Percentiles rank a stretch among this genome's conserved stretches.
phyloP scores from a whole-genome alignment of 2,888 invertebrate genomes.

The Drosophila subsilvestris region DNA sequence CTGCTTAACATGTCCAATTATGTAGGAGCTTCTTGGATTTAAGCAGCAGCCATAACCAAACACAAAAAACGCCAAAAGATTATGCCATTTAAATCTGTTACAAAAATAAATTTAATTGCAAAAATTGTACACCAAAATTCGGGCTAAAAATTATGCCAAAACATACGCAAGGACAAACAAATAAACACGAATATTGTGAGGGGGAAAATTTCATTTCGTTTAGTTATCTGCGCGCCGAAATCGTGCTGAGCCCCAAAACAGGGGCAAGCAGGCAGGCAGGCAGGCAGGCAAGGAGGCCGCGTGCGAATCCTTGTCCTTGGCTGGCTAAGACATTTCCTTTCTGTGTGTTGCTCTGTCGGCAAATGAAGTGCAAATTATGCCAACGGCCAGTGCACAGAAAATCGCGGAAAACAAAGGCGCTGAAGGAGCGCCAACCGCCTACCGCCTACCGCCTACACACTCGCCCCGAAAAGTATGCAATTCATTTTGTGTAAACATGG shows the following conservation, averaged over 20 bases:
- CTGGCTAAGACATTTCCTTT: conserved; percentile 37
- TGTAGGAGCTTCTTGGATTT: conserved; percentile 5
- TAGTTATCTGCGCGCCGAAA: conserved; percentile 22
- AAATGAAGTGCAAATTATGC: conserved; percentile 76
- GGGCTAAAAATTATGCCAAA: conserved; percentile 59
- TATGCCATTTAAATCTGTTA: conserved; percentile 6
- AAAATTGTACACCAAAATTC: conserved; percentile 32
- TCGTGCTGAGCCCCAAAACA: not conserved
- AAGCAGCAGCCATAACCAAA: not conserved
- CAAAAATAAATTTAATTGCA: conserved; percentile 38
- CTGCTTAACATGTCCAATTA: conserved; percentile 53
- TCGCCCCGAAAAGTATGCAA: conserved; percentile 42
- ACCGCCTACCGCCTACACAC: conserved; percentile 1
- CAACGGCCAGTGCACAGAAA: conserved; percentile 52
- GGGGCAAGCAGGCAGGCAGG: conserved; percentile 19
- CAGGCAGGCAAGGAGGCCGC: conserved; percentile 16
- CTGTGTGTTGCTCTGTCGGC: conserved; percentile 37
- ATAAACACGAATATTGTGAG: conserved; percentile 21
- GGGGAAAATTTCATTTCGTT: conserved; percentile 36
- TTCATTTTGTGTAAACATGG: conserved; percentile 11
- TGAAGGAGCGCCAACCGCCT: conserved; percentile 3
- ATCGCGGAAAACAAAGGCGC: conserved; percentile 46
- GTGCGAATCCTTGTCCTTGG: conserved; percentile 51
- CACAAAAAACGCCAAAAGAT: not conserved
- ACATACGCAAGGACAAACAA: conserved; percentile 55